Percentiles rank a stretch among this genome's conserved stretches.
These are phyloP conservation scores for Colistium nudipinnis DNA, from an alignment of 2,113 vertebrate genomes.

Conservation along the genomic window DNA sequence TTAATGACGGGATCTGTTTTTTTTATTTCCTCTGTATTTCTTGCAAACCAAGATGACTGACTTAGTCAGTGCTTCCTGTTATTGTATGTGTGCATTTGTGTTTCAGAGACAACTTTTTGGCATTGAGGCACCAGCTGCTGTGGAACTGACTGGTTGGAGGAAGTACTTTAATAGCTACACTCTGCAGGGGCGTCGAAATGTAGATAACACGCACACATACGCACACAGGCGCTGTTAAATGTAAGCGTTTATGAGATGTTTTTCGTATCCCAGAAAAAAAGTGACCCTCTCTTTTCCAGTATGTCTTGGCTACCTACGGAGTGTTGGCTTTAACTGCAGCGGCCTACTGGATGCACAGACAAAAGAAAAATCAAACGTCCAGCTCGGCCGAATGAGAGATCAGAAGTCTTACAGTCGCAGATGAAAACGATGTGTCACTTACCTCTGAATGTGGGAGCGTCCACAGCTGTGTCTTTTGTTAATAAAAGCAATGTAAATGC, in stretches of 20 bases:
- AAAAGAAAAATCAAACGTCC: conserved; percentile 46
- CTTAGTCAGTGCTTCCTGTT: background rate
- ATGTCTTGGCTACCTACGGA: conserved; percentile 70
- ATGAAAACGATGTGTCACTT: background rate
- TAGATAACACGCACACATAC: conserved; percentile 18
- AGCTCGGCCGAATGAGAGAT: conserved; percentile 20
- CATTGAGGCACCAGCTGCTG: conserved; percentile 49
- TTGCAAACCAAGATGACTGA: background rate
- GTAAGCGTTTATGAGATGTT: background rate
- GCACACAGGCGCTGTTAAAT: background rate
- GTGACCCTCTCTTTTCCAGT: conserved; percentile 55
- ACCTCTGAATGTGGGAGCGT: background rate
- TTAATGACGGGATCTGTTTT: background rate
- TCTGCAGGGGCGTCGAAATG: conserved; percentile 69
- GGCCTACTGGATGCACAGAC: conserved; percentile 51
- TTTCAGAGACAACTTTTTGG: conserved; percentile 74
- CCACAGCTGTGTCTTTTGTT: background rate
- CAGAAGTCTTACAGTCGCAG: background rate
- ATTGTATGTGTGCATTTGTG: conserved; percentile 1
- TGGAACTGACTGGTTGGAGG: conserved; percentile 71
- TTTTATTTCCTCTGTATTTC: background rate
- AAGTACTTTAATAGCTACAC: conserved; percentile 79
- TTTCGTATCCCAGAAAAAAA: background rate
- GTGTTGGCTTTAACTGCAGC: conserved; percentile 46
- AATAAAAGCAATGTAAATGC: conserved; percentile 37